Evolutionary conservation across 2,888 invertebrate genomes (phyloP).

Genomic region (Nomada hirtipes): DNA sequence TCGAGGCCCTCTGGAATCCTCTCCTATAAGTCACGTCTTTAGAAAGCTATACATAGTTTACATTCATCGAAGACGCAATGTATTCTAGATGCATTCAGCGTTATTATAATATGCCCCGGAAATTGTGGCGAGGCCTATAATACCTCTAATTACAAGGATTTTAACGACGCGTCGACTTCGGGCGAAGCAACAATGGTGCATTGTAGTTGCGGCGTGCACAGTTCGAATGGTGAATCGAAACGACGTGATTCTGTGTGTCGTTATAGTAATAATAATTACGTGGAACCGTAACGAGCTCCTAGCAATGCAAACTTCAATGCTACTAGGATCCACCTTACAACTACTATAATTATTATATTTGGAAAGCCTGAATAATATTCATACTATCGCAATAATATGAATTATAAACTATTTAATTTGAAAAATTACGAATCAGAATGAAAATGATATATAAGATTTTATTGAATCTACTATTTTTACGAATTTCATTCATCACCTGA

Average conservation of each 20-base stretch:
- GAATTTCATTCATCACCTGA: too few relatives aligned
- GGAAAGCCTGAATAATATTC: too few relatives aligned
- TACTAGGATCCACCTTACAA: too few relatives aligned
- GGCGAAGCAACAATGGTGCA: slow-evolving; percentile 42
- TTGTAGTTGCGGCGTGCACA: slow-evolving; percentile 6
- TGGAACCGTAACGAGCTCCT: background rate
- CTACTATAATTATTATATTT: too few relatives aligned
- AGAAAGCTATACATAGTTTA: background rate
- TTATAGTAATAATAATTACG: slow-evolving; percentile 40
- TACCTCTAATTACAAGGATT: slow-evolving; percentile 48
- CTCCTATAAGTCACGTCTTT: background rate
- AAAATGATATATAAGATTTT: too few relatives aligned
- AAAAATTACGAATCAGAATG: too few relatives aligned
- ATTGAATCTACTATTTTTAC: too few relatives aligned
- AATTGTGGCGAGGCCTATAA: slow-evolving; percentile 29
- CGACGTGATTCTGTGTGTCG: slow-evolving; percentile 32
- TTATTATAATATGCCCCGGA: slow-evolving; percentile 6
- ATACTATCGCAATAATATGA: too few relatives aligned
- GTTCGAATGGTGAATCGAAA: slow-evolving; percentile 45
- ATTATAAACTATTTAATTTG: too few relatives aligned
- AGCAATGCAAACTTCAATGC: slow-evolving; percentile 17
- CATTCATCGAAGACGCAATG: slow-evolving; percentile 5
- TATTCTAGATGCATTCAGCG: background rate
- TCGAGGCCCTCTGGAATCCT: too few relatives aligned
- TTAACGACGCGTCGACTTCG: slow-evolving; percentile 50